Evolutionary conservation across 2,888 invertebrate genomes (phyloP).

Genomic region (Ornithoptera priamus): DNA sequence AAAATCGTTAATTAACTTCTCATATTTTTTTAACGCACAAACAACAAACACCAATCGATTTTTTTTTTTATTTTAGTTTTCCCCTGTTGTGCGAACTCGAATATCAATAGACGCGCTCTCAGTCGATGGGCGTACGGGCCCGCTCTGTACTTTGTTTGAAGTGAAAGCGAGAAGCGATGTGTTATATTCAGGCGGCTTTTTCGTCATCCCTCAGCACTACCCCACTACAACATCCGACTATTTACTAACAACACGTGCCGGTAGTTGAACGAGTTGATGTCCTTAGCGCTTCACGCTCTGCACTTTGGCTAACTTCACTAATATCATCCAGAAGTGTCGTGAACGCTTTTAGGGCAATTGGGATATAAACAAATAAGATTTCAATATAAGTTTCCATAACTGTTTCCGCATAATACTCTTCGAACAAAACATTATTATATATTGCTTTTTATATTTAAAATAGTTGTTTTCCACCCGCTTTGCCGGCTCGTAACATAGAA

Average conservation of each 20-base stretch:
- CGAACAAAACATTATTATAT: neutral
- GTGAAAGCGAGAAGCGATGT: conserved; percentile 74
- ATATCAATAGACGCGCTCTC: conserved; percentile 54
- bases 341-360: conserved; percentile 30
- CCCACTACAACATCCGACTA: conserved; percentile 52
- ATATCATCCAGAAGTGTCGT: conserved; percentile 25
- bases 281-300: conserved; percentile 28
- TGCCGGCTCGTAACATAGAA: too few species aligned
- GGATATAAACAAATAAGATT: conserved; percentile 24
- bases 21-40: conserved; percentile 34
- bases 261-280: conserved; percentile 28
- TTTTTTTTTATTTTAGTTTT: conserved; percentile 37
- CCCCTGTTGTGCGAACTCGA: conserved; percentile 54
- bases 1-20: conserved; percentile 20
- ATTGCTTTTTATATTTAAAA: too few species aligned
- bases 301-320: conserved; percentile 29
- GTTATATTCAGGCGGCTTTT: conserved; percentile 73
- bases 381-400: neutral
- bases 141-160: conserved; percentile 70
- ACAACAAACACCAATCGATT: conserved; percentile 34
- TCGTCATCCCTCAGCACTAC: conserved; percentile 69
- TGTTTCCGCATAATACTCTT: too few species aligned
- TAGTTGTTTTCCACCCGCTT: too few species aligned
- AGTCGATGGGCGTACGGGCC: conserved; percentile 52
- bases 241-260: conserved; percentile 48